Evolutionary conservation across 1,140 invertebrate genomes (phyloP).

Genomic region (Bursaphelenchus mucronatus): DNA sequence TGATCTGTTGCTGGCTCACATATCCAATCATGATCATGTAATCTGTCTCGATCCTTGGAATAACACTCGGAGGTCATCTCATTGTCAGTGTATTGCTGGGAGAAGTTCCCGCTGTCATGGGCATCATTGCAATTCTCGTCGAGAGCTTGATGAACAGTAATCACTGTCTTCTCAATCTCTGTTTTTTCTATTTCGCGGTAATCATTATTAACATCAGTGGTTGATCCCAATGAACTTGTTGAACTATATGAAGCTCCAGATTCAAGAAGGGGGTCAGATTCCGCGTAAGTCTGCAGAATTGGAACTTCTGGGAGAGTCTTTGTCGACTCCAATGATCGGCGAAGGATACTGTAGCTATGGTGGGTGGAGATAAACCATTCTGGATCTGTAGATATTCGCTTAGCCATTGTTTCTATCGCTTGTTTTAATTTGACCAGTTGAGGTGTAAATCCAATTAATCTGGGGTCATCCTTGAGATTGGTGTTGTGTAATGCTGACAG

Average conservation of each 20-base stretch:
- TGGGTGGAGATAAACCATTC: constrained; percentile 32
- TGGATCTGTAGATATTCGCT: constrained; percentile 39
- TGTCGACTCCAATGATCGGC: not conserved
- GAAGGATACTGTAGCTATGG: constrained; percentile 4
- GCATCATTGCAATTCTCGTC: too few relatives aligned
- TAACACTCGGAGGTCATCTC: constrained; percentile 1
- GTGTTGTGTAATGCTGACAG: constrained; percentile 41
- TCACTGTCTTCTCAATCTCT: constrained; percentile 17
- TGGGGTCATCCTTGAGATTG: constrained; percentile 46
- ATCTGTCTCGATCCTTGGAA: not conserved
- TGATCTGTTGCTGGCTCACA: constrained; percentile 9
- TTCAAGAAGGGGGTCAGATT: not conserved
- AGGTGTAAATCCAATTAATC: constrained; percentile 32
- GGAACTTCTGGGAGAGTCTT: not conserved
- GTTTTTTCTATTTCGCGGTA: constrained; percentile 1
- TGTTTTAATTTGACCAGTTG: constrained; percentile 27
- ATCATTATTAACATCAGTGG: constrained; percentile 9
- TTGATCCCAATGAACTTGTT: constrained; percentile 13
- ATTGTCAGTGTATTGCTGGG: not conserved
- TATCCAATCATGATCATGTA: constrained; percentile 3
- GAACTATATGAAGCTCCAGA: not conserved
- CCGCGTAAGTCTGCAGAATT: not conserved
- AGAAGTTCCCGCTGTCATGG: too few relatives aligned
- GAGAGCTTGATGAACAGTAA: not conserved
- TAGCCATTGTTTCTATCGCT: constrained; percentile 28